phyloP scores from a whole-genome alignment of 2,797 vertebrate species.

The Cuniculus paca region DNA sequence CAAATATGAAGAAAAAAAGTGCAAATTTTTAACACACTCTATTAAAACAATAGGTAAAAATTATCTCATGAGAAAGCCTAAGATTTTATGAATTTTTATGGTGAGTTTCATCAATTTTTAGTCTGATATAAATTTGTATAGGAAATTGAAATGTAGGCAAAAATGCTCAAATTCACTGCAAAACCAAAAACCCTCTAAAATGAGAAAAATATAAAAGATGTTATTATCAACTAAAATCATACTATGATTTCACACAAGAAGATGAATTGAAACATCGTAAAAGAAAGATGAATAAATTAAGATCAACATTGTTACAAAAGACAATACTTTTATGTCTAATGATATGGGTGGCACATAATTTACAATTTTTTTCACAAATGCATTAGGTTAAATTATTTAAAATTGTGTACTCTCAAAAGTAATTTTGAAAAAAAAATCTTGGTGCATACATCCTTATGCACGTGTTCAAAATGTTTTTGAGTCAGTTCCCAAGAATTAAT shows the following conservation, averaged over 20 bases:
- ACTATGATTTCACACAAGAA: background rate
- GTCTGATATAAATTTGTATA: background rate
- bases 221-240: background rate
- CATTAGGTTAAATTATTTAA: background rate
- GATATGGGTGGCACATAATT: background rate
- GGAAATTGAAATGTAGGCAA: background rate
- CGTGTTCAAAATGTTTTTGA: background rate
- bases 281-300: background rate
- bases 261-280: background rate
- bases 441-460: too few relatives aligned
- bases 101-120: background rate
- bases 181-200: background rate
- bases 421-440: background rate
- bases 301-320: background rate
- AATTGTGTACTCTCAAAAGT: background rate
- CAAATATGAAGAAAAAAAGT: background rate
- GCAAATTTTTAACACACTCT: background rate
- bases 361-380: background rate
- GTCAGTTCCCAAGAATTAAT: background rate
- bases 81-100: background rate
- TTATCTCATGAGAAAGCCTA: background rate
- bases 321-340: background rate
- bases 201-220: background rate
- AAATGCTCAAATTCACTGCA: background rate
- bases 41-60: background rate